Conservation (phyloP, 1,140 invertebrate species). For the Ceratina calcarata region DNA sequence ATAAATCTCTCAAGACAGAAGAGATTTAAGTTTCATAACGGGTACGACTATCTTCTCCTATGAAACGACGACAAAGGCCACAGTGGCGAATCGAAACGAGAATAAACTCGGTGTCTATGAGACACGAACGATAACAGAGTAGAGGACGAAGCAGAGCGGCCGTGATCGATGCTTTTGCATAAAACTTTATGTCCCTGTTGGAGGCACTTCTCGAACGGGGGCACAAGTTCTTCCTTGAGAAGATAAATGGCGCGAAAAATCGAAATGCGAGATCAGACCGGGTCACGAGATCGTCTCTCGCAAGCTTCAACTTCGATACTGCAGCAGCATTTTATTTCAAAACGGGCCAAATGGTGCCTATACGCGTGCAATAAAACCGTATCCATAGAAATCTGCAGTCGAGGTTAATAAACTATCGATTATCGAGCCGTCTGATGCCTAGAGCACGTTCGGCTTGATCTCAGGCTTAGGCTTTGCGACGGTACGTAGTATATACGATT, state of each 20-base stretch:
- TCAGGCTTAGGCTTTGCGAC: slow-evolving; percentile 11
- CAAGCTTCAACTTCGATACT: neutral
- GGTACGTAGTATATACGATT: neutral
- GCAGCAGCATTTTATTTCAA: slow-evolving; percentile 16
- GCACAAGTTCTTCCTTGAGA: slow-evolving; percentile 1
- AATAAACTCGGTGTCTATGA: slow-evolving; percentile 47
- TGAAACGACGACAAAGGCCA: neutral
- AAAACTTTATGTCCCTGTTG: slow-evolving; percentile 55
- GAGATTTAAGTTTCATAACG: slow-evolving; percentile 57
- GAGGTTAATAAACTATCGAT: slow-evolving; percentile 50
- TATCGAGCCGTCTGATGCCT: neutral
- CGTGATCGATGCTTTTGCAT: slow-evolving; percentile 54
- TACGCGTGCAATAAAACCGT: slow-evolving; percentile 19
- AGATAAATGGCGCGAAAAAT: slow-evolving; percentile 61
- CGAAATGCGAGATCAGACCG: slow-evolving; percentile 9
- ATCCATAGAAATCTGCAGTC: neutral
- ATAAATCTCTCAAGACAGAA: slow-evolving; percentile 46
- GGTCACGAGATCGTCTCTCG: neutral
- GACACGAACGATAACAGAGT: neutral
- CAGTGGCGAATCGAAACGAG: slow-evolving; percentile 40
- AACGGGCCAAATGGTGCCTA: neutral
- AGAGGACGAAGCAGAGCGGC: too few species aligned
- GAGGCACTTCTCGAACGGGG: slow-evolving; percentile 19
- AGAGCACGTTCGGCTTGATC: slow-evolving; percentile 5
- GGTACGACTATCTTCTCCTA: neutral